These are phyloP conservation scores for Sebastes trivittatus DNA, from an alignment of 2,797 vertebrate species.

Conservation along the genomic window DNA sequence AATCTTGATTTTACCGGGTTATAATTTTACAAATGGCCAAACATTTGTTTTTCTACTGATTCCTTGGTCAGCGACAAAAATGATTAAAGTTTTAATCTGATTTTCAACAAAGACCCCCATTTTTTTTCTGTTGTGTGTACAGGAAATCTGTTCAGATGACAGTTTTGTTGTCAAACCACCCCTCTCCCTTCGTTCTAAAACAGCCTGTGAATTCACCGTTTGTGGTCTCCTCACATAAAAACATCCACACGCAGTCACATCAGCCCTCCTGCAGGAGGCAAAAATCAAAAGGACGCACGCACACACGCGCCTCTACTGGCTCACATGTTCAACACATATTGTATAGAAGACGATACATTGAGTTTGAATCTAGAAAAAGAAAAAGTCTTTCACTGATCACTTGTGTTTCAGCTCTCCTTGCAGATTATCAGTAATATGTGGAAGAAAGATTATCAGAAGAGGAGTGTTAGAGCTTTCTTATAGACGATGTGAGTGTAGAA, in stretches of 20 bases:
- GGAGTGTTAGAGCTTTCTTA: constrained; percentile 36
- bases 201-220: constrained; percentile 28
- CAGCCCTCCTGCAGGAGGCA: constrained; percentile 35
- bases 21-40: background rate
- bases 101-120: constrained; percentile 24
- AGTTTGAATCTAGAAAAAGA: constrained; percentile 33
- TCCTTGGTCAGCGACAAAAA: constrained; percentile 1
- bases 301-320: constrained; percentile 46
- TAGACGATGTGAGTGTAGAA: constrained; percentile 29
- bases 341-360: constrained; percentile 55
- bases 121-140: constrained; percentile 29
- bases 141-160: constrained; percentile 37
- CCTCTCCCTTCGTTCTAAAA: constrained; percentile 31
- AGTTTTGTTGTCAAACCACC: constrained; percentile 24
- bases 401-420: constrained; percentile 40
- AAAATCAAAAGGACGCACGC: constrained; percentile 23
- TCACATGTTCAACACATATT: constrained; percentile 43
- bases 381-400: constrained; percentile 49
- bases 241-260: constrained; percentile 46
- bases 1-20: background rate
- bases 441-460: constrained; percentile 50
- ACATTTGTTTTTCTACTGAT: constrained; percentile 7
- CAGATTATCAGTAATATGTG: constrained; percentile 44
- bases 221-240: constrained; percentile 46
- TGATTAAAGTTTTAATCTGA: background rate